Percentiles rank a stretch among this genome's conserved stretches.
Conservation (phyloP, 1,140 invertebrate species). For the Magallana angulata region DNA sequence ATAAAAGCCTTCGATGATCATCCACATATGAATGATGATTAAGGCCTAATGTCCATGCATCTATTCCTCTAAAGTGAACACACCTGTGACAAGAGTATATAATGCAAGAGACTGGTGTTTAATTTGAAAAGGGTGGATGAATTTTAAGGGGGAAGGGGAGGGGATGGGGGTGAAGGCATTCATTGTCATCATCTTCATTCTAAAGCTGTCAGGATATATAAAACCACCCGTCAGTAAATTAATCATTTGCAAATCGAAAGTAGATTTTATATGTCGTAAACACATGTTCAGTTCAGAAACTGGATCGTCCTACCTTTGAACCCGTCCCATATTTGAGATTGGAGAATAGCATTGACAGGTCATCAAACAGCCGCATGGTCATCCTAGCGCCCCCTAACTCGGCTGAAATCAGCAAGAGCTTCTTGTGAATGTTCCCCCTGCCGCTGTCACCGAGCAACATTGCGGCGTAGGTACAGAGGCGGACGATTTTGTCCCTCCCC, state of each 20-base stretch:
- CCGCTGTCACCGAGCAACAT: constrained; percentile 71
- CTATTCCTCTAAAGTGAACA: too few species aligned
- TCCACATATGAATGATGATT: too few species aligned
- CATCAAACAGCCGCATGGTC: constrained; percentile 87
- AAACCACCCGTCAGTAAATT: too few species aligned
- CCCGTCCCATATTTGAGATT: constrained; percentile 67
- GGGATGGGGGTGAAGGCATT: too few species aligned
- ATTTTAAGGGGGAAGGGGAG: background rate
- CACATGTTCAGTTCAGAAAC: background rate
- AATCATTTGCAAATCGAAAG: background rate
- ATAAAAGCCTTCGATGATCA: too few species aligned
- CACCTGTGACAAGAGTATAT: too few species aligned
- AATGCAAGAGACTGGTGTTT: too few species aligned
- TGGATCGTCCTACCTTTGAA: constrained; percentile 62
- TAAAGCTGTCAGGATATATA: too few species aligned
- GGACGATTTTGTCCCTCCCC: constrained; percentile 84
- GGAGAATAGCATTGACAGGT: constrained; percentile 84
- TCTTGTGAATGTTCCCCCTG: constrained; percentile 81
- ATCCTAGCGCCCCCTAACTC: constrained; percentile 84
- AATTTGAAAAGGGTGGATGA: too few species aligned
- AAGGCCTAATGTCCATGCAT: too few species aligned
- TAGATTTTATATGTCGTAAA: background rate
- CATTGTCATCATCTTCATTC: too few species aligned
- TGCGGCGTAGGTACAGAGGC: constrained; percentile 84
- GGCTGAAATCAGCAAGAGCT: constrained; percentile 83